These are phyloP conservation scores for Labroides dimidiatus DNA, from an alignment of 2,797 vertebrate species.

Conservation along the genomic window DNA sequence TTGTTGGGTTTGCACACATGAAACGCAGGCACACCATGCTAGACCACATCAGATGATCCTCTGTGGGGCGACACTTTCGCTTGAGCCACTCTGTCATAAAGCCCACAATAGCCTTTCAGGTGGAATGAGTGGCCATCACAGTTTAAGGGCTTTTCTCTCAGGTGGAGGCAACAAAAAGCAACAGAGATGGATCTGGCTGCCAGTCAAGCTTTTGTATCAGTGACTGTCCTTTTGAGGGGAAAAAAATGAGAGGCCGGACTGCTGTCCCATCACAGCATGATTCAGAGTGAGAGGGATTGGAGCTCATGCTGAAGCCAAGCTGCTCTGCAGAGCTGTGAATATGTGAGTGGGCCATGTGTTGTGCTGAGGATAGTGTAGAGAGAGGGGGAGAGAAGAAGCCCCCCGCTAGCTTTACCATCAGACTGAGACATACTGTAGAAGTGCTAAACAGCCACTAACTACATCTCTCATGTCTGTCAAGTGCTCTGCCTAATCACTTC, in stretches of 20 bases:
- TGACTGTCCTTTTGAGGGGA: slow-evolving; percentile 76
- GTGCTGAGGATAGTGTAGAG: slow-evolving; percentile 45
- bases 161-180: slow-evolving; percentile 78
- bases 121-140: slow-evolving; percentile 76
- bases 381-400: slow-evolving; percentile 37
- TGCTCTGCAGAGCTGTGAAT: slow-evolving; percentile 78
- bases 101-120: slow-evolving; percentile 72
- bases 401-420: slow-evolving; percentile 65
- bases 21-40: slow-evolving; percentile 55
- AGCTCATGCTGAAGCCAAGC: slow-evolving; percentile 75
- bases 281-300: slow-evolving; percentile 77
- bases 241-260: slow-evolving; percentile 74
- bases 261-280: slow-evolving; percentile 77
- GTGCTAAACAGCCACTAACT: slow-evolving; percentile 78
- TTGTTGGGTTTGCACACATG: slow-evolving; percentile 62
- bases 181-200: slow-evolving; percentile 79
- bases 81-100: slow-evolving; percentile 78
- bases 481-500: slow-evolving; percentile 78
- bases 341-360: slow-evolving; percentile 73
- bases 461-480: slow-evolving; percentile 77
- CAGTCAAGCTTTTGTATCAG: slow-evolving; percentile 79
- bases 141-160: slow-evolving; percentile 82
- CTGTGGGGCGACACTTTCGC: slow-evolving; percentile 67
- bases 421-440: slow-evolving; percentile 68
- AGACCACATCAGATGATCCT: slow-evolving; percentile 74